Conservation (phyloP, 2,113 vertebrate species). For the Erythrocebus patas region DNA sequence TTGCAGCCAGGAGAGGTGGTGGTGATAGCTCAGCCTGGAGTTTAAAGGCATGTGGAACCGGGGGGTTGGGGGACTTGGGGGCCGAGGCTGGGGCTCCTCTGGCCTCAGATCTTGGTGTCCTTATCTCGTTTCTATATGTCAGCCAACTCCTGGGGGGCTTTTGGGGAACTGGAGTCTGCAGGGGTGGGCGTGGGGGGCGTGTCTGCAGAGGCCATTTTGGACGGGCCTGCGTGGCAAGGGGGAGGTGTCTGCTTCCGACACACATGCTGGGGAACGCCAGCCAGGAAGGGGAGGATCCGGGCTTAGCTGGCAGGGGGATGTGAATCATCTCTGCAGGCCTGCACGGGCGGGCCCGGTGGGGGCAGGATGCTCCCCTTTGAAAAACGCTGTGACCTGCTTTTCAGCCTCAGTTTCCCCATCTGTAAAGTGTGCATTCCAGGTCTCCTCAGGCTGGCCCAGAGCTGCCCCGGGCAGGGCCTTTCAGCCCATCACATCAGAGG, state of each 20-base stretch:
- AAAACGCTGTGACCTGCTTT: neutral
- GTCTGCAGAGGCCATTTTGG: constrained; percentile 54
- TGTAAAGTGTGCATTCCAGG: neutral
- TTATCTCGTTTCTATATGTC: neutral
- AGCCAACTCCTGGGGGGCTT: rapidly evolving
- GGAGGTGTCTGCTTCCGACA: neutral
- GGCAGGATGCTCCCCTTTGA: neutral
- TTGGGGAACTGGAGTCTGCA: neutral
- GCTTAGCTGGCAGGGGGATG: neutral
- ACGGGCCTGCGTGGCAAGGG: constrained; percentile 61
- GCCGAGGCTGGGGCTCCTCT: neutral
- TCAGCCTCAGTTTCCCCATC: neutral
- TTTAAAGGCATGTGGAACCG: neutral
- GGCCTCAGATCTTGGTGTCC: neutral
- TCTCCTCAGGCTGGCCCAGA: neutral
- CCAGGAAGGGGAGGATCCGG: constrained; percentile 26
- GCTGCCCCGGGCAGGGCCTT: neutral
- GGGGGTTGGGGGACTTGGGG: neutral
- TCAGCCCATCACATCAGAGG: neutral
- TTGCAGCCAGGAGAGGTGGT: neutral
- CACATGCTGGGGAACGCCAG: neutral
- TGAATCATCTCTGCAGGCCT: constrained; percentile 31
- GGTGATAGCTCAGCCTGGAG: neutral
- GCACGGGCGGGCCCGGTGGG: no score
- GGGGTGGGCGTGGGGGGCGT: neutral